Evolutionary conservation across 2,113 vertebrate species (phyloP), one percentile per base, ranked within the genome.

Genomic region (Tenebrosternarchus preto): DNA sequence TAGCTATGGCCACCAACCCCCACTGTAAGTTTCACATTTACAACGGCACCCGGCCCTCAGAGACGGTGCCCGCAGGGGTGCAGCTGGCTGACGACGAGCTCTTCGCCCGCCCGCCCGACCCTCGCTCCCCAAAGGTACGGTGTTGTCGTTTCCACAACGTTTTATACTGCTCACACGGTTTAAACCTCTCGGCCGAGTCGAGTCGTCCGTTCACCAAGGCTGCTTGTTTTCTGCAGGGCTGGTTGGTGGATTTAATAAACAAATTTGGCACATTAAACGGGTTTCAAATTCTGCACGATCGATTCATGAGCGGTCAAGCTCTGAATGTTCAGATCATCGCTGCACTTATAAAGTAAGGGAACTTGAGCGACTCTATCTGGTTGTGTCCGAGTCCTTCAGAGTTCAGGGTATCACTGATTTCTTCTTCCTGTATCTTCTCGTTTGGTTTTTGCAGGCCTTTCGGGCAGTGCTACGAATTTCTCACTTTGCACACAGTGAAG

Each of bases 21-120:
- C 98, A 99, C 92, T 99, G 98, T 95, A 99, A 99, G 92, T 99
- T 99, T 91, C 98, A 99, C 92, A 96, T 99, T 74, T 99, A 99
- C 91, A 99, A 99, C 88, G 98, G 97, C 94, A 99, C 98, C 84
- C 97, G 97, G 88, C 96, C 97, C 33, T 99, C 97, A 31, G 98
- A 99, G 94, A 96, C 96, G 1, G 95, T 98, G 91, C 97, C 98
- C 60, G 95, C 97, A 73, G 98, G 94, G 89, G 95, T 95, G 84
- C 96, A 98, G 90, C 92, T 98, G 3, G 95, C 97, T 84, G 97
- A 99, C 87, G 98, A 99, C 80, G 98, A 99, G 88, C 96, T 99
- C 84, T 98, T 93, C 7, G 97, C 98, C 88, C 96, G 97, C 90
- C 97, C 98, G 82, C 97, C 96, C 84, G 98, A 99, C 88, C 97